Base-by-base conservation (phyloP, 1,140 invertebrate genomes). In the Drosophila eugracilis region DNA sequence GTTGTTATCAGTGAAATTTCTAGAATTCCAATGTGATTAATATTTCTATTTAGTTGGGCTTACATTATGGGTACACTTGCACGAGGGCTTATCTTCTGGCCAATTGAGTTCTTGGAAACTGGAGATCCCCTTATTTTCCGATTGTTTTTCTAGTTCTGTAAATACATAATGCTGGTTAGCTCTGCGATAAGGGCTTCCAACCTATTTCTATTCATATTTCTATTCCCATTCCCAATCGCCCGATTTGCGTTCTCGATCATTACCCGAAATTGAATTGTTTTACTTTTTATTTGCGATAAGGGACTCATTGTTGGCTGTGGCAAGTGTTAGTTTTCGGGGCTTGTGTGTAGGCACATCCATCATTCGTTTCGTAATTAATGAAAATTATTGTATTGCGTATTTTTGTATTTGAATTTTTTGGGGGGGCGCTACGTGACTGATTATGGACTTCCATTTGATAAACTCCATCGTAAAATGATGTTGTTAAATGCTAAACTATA, bases 1-100 rank as follows among this genome's bases (percentile, higher is more conserved):
- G n/a, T n/a, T n/a, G 60, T 86, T 86, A 85, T 85, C 81, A 58
- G 44, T 54, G 47, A 69, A 79, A 80, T 49, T 77, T 86, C 63
- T 62, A 66, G 80, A 79, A 75, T 58, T 75, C 36, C 60, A 10
- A 19, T 24, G 7, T 26, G 28, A 21, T 19, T 22, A 32, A 26
- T 17, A 34, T 15, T n/a, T 50, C 21, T 57, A 30, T 15, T 30
- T 30, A 22, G 6, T 3, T 7, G 6, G 14, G 15, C n/a, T 2
- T 34, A 32, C n/a, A n/a, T n/a, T 57, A 7, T 14, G 14, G 17
- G 48, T 36, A n/a, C 32, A 54, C 15, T 54, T 54, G 49, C 5
- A 15, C 34, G 22, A 32, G 10, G 6, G 50, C 69, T 75, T 75
- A 75, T 75, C 72, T 44, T 28, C 2, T 22, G 14, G 14, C 14